A percentile compares a stretch with the other conserved stretches of the same genome.
phyloP scores from a whole-genome alignment of 1,140 invertebrate species.

The Bombus terrestris region DNA sequence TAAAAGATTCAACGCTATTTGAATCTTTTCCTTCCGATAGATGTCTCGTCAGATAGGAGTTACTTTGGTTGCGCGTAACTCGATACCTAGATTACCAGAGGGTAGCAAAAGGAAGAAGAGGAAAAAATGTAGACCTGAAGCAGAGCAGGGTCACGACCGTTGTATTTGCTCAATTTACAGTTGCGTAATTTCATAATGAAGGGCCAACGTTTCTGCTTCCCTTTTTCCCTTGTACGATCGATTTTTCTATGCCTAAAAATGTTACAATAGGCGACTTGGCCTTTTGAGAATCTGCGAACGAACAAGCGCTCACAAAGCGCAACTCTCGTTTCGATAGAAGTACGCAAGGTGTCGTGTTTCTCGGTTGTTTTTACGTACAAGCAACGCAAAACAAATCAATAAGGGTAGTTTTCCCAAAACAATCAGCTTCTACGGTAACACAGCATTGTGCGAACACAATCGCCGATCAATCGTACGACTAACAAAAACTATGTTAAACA shows the following conservation, averaged over 20 bases:
- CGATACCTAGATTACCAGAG: constrained; percentile 70
- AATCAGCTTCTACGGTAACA: background rate
- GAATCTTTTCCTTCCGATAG: constrained; percentile 68
- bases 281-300: constrained; percentile 74
- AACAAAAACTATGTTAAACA: too few species aligned
- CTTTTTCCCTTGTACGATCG: constrained; percentile 37
- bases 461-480: too few species aligned
- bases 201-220: constrained; percentile 64
- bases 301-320: constrained; percentile 61
- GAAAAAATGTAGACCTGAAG: constrained; percentile 68
- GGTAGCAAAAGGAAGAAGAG: constrained; percentile 41
- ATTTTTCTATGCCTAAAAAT: constrained; percentile 49
- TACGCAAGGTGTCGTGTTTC: constrained; percentile 72
- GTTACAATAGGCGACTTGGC: constrained; percentile 66
- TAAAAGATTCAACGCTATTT: constrained; percentile 7
- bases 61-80: constrained; percentile 68
- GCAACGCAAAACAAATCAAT: constrained; percentile 57
- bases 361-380: constrained; percentile 71
- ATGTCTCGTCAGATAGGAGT: constrained; percentile 77
- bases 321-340: constrained; percentile 48
- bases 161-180: constrained; percentile 82
- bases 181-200: constrained; percentile 80
- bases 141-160: constrained; percentile 63
- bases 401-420: constrained; percentile 7
- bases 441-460: background rate